These are phyloP conservation scores for Microtus richardsoni DNA, from an alignment of 2,113 vertebrate species.

Conservation along the genomic window DNA sequence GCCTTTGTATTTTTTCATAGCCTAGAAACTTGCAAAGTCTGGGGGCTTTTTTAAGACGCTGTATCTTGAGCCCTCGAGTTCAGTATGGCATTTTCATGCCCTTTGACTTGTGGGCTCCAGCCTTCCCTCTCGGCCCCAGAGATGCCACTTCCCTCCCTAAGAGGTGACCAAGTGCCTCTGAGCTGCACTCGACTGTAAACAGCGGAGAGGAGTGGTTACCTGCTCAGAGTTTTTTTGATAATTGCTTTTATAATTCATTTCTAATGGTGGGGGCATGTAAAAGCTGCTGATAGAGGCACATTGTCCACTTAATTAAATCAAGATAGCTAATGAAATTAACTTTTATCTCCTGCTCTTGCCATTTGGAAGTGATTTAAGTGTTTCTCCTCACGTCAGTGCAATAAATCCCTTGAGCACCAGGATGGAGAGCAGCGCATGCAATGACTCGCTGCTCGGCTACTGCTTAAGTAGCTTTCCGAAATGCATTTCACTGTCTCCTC, in stretches of 20 bases:
- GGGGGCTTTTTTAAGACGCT: slow-evolving; percentile 75
- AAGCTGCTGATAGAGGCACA: slow-evolving; percentile 75
- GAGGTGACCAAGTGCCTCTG: slow-evolving; percentile 83
- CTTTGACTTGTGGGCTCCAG: slow-evolving; percentile 71
- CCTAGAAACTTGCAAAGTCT: slow-evolving; percentile 73
- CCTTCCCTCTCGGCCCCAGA: slow-evolving; percentile 66
- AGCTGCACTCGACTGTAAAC: slow-evolving; percentile 68
- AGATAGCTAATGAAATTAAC: slow-evolving; percentile 82
- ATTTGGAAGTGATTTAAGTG: slow-evolving; percentile 76
- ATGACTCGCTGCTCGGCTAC: slow-evolving; percentile 72
- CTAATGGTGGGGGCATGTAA: slow-evolving; percentile 72
- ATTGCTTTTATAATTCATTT: slow-evolving; percentile 83
- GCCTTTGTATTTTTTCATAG: slow-evolving; percentile 84
- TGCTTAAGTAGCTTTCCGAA: slow-evolving; percentile 69
- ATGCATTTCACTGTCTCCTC: slow-evolving; percentile 51
- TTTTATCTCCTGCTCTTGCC: slow-evolving; percentile 74
- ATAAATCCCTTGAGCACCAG: slow-evolving; percentile 69
- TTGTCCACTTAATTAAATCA: slow-evolving; percentile 84
- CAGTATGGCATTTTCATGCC: not conserved
- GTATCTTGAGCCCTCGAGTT: not conserved
- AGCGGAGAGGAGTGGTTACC: slow-evolving; percentile 63
- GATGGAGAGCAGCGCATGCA: slow-evolving; percentile 62
- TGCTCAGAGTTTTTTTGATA: slow-evolving; percentile 76
- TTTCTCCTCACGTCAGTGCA: slow-evolving; percentile 65
- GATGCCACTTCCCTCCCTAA: slow-evolving; percentile 49